phyloP scores from a whole-genome alignment of 2,888 invertebrate species.

The Archips crataeganus region DNA sequence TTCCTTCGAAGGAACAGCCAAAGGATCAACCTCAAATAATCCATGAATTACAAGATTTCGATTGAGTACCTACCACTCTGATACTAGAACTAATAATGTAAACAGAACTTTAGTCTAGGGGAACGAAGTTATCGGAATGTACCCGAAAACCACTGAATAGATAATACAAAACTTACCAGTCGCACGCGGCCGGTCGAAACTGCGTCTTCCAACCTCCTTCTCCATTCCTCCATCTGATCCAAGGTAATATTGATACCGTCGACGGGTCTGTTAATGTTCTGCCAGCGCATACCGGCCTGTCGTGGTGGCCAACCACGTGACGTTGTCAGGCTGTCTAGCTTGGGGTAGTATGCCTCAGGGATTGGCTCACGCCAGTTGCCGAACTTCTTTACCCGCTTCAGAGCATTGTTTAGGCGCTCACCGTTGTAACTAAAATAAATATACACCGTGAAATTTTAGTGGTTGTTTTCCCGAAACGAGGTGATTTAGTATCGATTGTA shows the following conservation, averaged over 20 bases:
- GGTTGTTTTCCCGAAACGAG: too few relatives aligned
- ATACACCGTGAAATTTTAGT: too few relatives aligned
- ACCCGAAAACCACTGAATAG: background rate
- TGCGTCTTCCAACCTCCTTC: conserved; percentile 90
- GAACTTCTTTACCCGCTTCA: conserved; percentile 88
- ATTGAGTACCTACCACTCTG: too few relatives aligned
- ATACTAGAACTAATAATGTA: too few relatives aligned
- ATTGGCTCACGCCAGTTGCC: conserved; percentile 90
- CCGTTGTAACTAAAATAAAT: conserved; percentile 87
- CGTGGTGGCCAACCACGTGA: conserved; percentile 91
- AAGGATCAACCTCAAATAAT: too few relatives aligned
- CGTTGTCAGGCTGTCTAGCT: conserved; percentile 89
- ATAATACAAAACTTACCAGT: conserved; percentile 73
- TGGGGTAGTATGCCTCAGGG: conserved; percentile 93
- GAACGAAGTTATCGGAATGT: background rate
- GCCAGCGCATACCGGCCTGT: conserved; percentile 84
- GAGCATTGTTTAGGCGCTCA: conserved; percentile 90
- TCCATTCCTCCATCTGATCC: conserved; percentile 90
- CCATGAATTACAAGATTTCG: too few relatives aligned
- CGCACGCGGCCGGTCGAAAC: conserved; percentile 89
- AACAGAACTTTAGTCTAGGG: too few relatives aligned
- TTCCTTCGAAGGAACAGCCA: too few relatives aligned
- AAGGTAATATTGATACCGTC: conserved; percentile 87
- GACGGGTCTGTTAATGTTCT: conserved; percentile 88
- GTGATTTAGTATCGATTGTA: too few relatives aligned